Conservation (phyloP, 2,797 vertebrate genomes). For the Paedocypris micromegethes region DNA sequence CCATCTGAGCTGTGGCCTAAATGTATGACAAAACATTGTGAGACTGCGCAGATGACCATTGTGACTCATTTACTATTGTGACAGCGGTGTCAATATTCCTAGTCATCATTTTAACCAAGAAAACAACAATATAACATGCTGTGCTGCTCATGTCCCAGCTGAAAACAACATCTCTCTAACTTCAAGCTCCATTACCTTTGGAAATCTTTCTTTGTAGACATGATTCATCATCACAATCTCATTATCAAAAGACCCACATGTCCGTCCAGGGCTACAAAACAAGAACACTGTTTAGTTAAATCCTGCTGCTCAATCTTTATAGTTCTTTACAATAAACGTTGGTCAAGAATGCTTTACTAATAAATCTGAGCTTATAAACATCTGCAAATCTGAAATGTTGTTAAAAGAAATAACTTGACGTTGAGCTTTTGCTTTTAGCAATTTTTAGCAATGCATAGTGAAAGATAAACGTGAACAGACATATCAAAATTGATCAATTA, state of each 20-base stretch:
- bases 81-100: slow-evolving; percentile 17
- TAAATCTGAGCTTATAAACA: too few species aligned
- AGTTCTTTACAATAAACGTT: slow-evolving; percentile 4
- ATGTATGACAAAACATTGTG: slow-evolving; percentile 13
- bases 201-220: slow-evolving; percentile 96
- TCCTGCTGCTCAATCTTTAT: background rate
- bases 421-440: too few species aligned
- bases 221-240: slow-evolving; percentile 99
- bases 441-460: too few species aligned
- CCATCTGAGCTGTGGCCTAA: slow-evolving; percentile 97
- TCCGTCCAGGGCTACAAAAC: slow-evolving; percentile 80
- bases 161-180: slow-evolving; percentile 1
- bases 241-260: slow-evolving; percentile 84
- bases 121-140: slow-evolving; percentile 24
- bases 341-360: background rate
- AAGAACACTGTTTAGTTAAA: slow-evolving; percentile 13
- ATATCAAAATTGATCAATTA: too few species aligned
- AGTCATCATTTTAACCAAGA: slow-evolving; percentile 14
- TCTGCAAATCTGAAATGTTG: too few species aligned
- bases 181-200: slow-evolving; percentile 66
- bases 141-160: background rate
- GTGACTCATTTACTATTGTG: slow-evolving; percentile 11
- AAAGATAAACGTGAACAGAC: too few species aligned
- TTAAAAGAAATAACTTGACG: too few species aligned
- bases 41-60: slow-evolving; percentile 25